Conservation (phyloP, 2,888 invertebrate genomes). For the Anthrax anthrax region DNA sequence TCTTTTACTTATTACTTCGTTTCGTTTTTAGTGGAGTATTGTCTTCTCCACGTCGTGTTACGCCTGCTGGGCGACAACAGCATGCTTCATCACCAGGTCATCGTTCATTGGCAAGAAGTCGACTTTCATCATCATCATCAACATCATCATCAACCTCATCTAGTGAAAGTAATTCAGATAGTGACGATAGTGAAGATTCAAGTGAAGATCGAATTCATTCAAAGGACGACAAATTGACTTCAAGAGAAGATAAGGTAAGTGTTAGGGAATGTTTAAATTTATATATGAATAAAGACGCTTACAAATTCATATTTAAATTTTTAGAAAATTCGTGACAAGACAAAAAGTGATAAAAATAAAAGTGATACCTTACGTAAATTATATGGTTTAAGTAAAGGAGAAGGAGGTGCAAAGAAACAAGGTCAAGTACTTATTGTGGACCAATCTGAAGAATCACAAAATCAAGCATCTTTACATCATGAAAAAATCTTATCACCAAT, state of each 20-base stretch:
- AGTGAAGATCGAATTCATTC: slow-evolving; percentile 15
- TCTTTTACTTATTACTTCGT: neutral
- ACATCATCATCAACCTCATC: slow-evolving; percentile 5
- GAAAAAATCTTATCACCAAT: slow-evolving; percentile 19
- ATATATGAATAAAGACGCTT: neutral
- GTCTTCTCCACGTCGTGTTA: slow-evolving; percentile 7
- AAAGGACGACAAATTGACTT: neutral
- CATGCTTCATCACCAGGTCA: slow-evolving; percentile 2
- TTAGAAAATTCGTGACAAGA: slow-evolving; percentile 26
- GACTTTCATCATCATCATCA: slow-evolving; percentile 14
- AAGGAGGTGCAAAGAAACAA: slow-evolving; percentile 55
- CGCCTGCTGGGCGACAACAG: slow-evolving; percentile 1
- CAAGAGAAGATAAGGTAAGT: slow-evolving; percentile 2
- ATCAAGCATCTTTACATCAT: slow-evolving; percentile 24
- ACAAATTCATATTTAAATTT: neutral
- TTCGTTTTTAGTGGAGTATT: slow-evolving; percentile 11
- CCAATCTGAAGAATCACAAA: slow-evolving; percentile 37
- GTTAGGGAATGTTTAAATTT: too few relatives aligned
- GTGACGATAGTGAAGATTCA: slow-evolving; percentile 21
- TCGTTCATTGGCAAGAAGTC: slow-evolving; percentile 18
- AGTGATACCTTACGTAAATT: slow-evolving; percentile 50
- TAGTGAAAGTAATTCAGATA: slow-evolving; percentile 16
- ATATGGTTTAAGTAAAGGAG: slow-evolving; percentile 52
- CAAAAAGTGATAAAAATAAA: slow-evolving; percentile 51
- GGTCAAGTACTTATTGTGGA: slow-evolving; percentile 61